Evolutionary conservation across 2,797 vertebrate species (phyloP).

Genomic region (Lophius americanus): DNA sequence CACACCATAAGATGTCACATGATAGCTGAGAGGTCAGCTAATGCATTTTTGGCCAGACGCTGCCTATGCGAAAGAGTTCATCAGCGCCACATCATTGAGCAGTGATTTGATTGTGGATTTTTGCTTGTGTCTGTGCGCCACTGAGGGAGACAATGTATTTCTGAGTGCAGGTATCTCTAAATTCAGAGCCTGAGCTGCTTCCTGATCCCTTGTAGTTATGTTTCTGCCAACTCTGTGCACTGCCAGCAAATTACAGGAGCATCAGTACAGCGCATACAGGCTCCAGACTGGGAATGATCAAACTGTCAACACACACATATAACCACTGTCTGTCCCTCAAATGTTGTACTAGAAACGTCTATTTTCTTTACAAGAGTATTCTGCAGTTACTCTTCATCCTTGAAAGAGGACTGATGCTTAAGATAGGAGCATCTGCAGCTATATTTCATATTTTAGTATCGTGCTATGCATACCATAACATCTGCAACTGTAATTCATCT

Average conservation of each 20-base stretch:
- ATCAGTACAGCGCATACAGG: conserved; percentile 38
- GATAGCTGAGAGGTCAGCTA: conserved; percentile 55
- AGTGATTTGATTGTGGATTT: conserved; percentile 44
- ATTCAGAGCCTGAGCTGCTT: conserved; percentile 32
- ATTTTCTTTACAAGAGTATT: conserved; percentile 22
- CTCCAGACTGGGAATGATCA: conserved; percentile 51
- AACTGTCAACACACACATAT: conserved; percentile 26
- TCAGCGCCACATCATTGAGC: conserved; percentile 2
- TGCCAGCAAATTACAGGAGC: conserved; percentile 41
- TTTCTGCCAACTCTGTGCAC: conserved; percentile 50
- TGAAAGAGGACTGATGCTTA: conserved; percentile 5
- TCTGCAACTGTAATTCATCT: conserved; percentile 49
- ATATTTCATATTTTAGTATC: conserved; percentile 5
- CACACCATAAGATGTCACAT: conserved; percentile 41
- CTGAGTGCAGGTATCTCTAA: conserved; percentile 45
- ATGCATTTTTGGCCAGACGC: conserved; percentile 48
- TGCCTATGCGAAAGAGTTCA: conserved; percentile 5
- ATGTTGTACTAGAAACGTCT: conserved; percentile 34
- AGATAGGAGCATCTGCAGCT: background rate
- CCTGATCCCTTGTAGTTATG: conserved; percentile 20
- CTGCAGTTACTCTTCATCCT: conserved; percentile 3
- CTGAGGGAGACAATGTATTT: conserved; percentile 7
- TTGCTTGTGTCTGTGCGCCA: conserved; percentile 23
- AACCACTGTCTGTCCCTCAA: conserved; percentile 33
- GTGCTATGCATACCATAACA: conserved; percentile 17